These are phyloP conservation scores for Lordiphosa clarofinis DNA, from an alignment of 1,140 invertebrate species.

Conservation along the genomic window DNA sequence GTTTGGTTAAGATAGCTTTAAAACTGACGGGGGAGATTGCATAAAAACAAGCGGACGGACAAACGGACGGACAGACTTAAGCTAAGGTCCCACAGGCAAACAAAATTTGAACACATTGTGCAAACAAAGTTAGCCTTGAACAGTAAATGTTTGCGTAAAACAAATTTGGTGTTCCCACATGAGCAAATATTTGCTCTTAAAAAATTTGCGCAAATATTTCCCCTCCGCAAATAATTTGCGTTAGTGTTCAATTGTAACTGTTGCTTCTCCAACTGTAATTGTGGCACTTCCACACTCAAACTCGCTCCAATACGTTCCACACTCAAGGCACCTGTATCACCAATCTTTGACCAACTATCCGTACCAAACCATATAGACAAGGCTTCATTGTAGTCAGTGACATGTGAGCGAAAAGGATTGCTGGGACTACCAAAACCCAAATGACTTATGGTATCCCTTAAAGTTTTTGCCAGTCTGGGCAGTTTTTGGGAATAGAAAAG, in stretches of 20 bases:
- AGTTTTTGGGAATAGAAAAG: constrained; percentile 89
- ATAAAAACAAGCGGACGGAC: no score
- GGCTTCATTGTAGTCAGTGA: constrained; percentile 83
- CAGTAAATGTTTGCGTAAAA: no score
- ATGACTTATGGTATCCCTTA: constrained; percentile 85
- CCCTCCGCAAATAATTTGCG: no score
- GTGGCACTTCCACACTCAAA: constrained; percentile 84
- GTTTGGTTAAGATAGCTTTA: no score
- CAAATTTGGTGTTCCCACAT: no score
- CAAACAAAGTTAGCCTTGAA: no score
- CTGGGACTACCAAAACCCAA: constrained; percentile 82
- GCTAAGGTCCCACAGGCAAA: no score
- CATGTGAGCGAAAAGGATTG: constrained; percentile 82
- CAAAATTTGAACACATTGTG: no score
- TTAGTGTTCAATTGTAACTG: constrained; percentile 72
- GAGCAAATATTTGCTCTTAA: no score
- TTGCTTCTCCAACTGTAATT: constrained; percentile 80
- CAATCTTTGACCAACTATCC: constrained; percentile 85
- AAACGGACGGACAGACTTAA: no score
- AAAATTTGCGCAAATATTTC: no score
- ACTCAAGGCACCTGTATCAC: constrained; percentile 71
- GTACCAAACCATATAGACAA: constrained; percentile 83
- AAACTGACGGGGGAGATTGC: no score
- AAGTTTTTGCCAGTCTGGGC: constrained; percentile 84
- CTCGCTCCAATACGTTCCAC: constrained; percentile 83